phyloP scores from a whole-genome alignment of 64 coral and sea anemone species.

The Actinia tenebrosa region DNA sequence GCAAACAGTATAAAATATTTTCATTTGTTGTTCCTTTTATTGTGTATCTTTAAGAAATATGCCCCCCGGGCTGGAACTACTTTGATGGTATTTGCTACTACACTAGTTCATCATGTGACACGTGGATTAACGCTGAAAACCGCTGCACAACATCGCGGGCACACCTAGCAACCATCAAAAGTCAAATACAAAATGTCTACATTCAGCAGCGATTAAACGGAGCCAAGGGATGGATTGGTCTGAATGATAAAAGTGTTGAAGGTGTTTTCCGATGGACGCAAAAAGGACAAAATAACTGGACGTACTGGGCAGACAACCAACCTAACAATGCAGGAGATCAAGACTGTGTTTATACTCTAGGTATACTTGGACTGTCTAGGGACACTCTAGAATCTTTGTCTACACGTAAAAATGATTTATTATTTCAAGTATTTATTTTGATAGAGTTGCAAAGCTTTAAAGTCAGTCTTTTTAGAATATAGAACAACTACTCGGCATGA shows the following conservation, averaged over 20 bases:
- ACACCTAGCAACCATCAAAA: constrained; percentile 29
- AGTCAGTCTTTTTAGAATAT: no score
- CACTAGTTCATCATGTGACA: constrained; percentile 33
- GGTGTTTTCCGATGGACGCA: constrained; percentile 33
- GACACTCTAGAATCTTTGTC: no score
- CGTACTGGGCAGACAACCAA: constrained; percentile 43
- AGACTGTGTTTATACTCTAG: constrained; percentile 44
- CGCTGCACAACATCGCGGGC: constrained; percentile 7
- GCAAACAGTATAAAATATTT: neutral
- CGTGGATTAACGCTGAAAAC: constrained; percentile 1
- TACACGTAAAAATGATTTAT: no score
- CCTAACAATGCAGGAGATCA: constrained; percentile 13
- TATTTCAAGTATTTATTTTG: no score
- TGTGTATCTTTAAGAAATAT: constrained; percentile 19
- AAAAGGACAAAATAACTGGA: constrained; percentile 22
- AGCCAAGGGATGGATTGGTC: constrained; percentile 37
- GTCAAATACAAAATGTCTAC: constrained; percentile 43
- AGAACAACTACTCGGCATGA: no score
- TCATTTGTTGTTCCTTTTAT: neutral
- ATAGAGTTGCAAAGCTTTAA: no score
- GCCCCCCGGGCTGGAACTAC: constrained; percentile 61
- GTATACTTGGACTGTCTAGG: no score
- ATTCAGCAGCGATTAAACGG: constrained; percentile 31
- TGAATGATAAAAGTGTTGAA: constrained; percentile 26
- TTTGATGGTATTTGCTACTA: constrained; percentile 49